Percentiles rank a stretch among this genome's conserved stretches.
Conservation (phyloP, 2,113 vertebrate species). For the Sylvilagus bachmani region DNA sequence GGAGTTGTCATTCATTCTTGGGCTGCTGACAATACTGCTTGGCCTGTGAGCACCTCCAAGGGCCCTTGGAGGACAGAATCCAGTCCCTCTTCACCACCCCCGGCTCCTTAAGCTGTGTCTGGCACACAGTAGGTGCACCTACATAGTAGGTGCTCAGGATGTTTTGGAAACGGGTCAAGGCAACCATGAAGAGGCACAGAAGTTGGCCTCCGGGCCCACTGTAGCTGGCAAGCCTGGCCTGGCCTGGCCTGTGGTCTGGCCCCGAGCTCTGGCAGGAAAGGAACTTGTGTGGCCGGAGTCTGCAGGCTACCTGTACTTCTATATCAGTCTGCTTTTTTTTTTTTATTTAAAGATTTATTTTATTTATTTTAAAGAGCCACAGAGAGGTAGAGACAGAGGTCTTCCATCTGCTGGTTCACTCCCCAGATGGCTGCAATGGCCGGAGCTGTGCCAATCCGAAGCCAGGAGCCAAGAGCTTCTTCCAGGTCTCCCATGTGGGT, state of each 20-base stretch:
- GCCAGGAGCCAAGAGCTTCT: no score
- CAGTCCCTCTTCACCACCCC: neutral
- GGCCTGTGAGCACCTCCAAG: neutral
- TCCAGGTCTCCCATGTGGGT: no score
- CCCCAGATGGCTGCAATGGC: no score
- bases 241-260: neutral
- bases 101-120: neutral
- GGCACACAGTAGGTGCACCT: neutral
- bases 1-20: neutral
- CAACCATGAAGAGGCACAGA: neutral
- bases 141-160: neutral
- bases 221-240: neutral
- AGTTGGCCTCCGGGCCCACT: neutral
- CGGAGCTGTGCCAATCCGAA: no score
- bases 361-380: no score
- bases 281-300: fast-evolving
- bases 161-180: neutral
- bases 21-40: neutral
- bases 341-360: no score
- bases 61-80: neutral
- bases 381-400: no score
- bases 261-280: neutral
- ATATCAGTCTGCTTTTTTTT: no score
- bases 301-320: neutral
- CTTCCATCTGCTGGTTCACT: no score